Evolutionary conservation across 2,797 vertebrate genomes (phyloP), one percentile per base, ranked within the genome.

Genomic region (Cichlasoma orientale): DNA sequence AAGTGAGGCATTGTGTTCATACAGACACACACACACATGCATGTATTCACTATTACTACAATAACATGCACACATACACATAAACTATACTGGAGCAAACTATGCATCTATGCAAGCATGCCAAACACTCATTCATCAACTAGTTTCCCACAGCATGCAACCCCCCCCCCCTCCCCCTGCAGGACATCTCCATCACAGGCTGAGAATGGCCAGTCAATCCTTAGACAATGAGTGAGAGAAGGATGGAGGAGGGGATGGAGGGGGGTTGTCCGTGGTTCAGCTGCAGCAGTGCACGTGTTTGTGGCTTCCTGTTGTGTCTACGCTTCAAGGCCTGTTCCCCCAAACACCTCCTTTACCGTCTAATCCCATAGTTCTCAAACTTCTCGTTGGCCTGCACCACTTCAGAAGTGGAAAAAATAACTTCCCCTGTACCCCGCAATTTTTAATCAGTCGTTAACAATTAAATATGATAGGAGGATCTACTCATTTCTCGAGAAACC

Each of bases 1-100:
- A 95, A 95, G 90, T 33, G 69, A 79, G 77, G 83, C 92, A 93
- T 95, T 96, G 94, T 95, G 91, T 94, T 88, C 88, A 82, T 89
- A 89, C 90, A 91, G 84, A 80, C 84, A 57, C 85, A 82, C 86
- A 80, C 86, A 69, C 69, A 83, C 85, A 91, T 52, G 78, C 81
- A 91, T 78, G 76, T 86, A 88, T 88, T 69, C 0, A 59, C 70
- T 50, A 54, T 86, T 82, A 86, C 89, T 84, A 84, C 83, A 88
- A 87, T 88, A 79, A 87, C 71, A 3, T 38, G 58, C 54, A 74
- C 66, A 16, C 36, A 18, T 41, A 66, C 76, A 75, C 79, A 89
- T 56, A 79, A 53, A 79, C 77, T 63, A 90, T 89, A 92, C 80
- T 23, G 79, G 74, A 83, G 83, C 58, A 86, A 90, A 88, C 79